Base-by-base conservation (phyloP, 2,888 invertebrate species). In the Leucophora obtusa region DNA sequence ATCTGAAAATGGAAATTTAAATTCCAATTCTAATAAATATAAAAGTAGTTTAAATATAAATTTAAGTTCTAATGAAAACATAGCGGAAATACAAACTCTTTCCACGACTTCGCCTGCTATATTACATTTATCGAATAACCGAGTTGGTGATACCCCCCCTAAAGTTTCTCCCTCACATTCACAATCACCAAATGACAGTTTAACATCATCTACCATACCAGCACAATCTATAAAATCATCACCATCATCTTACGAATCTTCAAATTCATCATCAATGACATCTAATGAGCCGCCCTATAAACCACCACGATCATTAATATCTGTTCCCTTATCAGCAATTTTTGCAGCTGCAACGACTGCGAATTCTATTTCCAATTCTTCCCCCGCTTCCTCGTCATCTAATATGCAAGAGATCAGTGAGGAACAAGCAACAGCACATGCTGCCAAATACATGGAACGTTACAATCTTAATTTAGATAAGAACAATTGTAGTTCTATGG, bases 401-500 rank as follows among this genome's bases (percentile, higher is more conserved):
- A 83, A 84, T 83, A 86, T 86, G 83, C 85, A 87, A 82, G 88
- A 88, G 84, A 85, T 86, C 50, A 83, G 84, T 72, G 85, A 86
- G 82, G 88, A 87, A 70, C 86, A 88, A 84, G 85, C 86, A 76
- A 38, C 18, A 21, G 47, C 50, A 33, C 82, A 84, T 71, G 84
- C 83, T 66, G 78, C 83, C 9, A 83, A 83, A 81, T 89, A 89
- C 84, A 86, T 88, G 85, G 88, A 88, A 83, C 86, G 87, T 69
- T 89, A 90, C 85, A 89, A 88, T 84, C 84, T 89, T 83, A 88
- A 89, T 85, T 86, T 88, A 85, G 90, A 89, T 87, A 89, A 87
- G 84, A 77, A 74, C 24, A 89, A 89, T 83, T 90, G 87, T 83
- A 91, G 91, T 84, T 86, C 87, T 28, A 91, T 91, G 91, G 91